Conservation (phyloP, 2,113 vertebrate species). For the Agelaius phoeniceus region DNA sequence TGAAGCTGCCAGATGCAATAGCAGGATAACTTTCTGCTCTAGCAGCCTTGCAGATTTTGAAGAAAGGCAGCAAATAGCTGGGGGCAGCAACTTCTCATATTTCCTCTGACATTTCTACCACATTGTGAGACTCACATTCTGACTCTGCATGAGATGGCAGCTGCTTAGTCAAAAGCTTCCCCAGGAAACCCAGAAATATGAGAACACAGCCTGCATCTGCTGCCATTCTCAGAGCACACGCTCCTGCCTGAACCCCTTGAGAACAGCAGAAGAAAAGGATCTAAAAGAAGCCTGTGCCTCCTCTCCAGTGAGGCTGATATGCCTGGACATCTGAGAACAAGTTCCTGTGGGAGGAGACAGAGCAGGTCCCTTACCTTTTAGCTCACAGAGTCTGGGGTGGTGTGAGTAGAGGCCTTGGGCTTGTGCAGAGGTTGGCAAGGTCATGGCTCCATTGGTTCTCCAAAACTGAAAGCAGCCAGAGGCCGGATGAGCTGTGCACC, state of each 20-base stretch:
- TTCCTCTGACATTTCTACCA: neutral
- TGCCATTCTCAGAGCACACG: neutral
- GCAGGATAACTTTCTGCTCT: neutral
- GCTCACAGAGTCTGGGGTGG: neutral
- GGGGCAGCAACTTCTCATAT: neutral
- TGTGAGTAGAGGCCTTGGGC: neutral
- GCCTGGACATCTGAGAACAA: neutral
- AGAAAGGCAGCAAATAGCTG: slow-evolving; percentile 17
- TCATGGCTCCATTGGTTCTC: neutral
- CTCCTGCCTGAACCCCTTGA: neutral
- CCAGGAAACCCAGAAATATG: neutral
- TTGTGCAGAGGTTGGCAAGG: neutral
- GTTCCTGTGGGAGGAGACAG: neutral
- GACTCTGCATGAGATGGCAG: neutral
- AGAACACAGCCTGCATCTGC: neutral
- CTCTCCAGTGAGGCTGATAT: neutral
- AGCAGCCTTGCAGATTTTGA: neutral
- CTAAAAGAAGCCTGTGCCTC: neutral
- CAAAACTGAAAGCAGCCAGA: neutral
- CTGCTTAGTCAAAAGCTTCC: slow-evolving; percentile 8
- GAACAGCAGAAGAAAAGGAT: neutral
- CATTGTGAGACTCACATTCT: neutral
- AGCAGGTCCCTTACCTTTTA: neutral
- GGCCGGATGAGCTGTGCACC: neutral
- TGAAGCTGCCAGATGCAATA: neutral